These are phyloP conservation scores for Macrophya alboannulata DNA, from an alignment of 2,888 invertebrate genomes.

Conservation along the genomic window DNA sequence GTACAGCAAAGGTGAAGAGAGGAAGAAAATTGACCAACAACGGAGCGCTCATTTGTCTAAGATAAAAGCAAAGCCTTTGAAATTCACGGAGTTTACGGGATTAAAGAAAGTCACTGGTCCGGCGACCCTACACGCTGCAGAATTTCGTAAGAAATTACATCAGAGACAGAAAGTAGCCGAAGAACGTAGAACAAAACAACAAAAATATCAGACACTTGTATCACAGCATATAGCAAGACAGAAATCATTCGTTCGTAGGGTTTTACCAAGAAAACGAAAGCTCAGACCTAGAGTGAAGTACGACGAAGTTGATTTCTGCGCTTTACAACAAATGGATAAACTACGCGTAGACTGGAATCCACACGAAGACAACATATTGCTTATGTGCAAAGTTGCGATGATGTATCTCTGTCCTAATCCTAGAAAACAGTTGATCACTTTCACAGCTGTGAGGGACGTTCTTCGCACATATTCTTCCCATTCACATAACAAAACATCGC, in stretches of 20 bases:
- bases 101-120: slow-evolving; percentile 69
- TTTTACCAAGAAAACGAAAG: slow-evolving; percentile 70
- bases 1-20: slow-evolving; percentile 60
- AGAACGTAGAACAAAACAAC: slow-evolving; percentile 33
- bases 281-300: slow-evolving; percentile 75
- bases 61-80: slow-evolving; percentile 65
- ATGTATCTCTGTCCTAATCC: slow-evolving; percentile 81
- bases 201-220: slow-evolving; percentile 53
- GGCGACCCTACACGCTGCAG: slow-evolving; percentile 61
- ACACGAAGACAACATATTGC: slow-evolving; percentile 86
- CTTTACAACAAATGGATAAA: slow-evolving; percentile 84
- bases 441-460: slow-evolving; percentile 82
- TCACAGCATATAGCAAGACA: slow-evolving; percentile 60
- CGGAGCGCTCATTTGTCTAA: slow-evolving; percentile 49
- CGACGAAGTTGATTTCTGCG: slow-evolving; percentile 86
- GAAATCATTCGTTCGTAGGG: slow-evolving; percentile 72
- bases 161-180: slow-evolving; percentile 35
- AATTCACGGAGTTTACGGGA: slow-evolving; percentile 70
- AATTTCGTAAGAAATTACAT: slow-evolving; percentile 61
- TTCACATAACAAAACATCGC: slow-evolving; percentile 86
- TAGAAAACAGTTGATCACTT: slow-evolving; percentile 79
- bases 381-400: slow-evolving; percentile 86
- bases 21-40: slow-evolving; percentile 29
- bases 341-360: slow-evolving; percentile 85
- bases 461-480: slow-evolving; percentile 80